Evolutionary conservation across 2,113 vertebrate species (phyloP), one percentile per base, ranked within the genome.

Genomic region (Candoia aspera): DNA sequence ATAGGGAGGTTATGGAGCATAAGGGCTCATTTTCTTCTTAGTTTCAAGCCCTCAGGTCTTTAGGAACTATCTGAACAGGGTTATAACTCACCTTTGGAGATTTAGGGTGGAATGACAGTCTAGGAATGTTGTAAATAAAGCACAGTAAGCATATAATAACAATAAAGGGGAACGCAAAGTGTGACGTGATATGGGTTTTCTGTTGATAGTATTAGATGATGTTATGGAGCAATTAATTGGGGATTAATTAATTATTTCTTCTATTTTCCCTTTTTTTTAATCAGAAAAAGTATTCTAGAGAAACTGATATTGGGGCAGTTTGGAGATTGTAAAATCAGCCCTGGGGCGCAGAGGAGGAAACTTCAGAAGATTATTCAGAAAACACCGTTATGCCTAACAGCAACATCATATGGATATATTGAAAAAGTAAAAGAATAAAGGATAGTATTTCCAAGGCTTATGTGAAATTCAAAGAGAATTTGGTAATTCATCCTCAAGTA

Each of bases 391-490:
- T 86, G 84, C 85, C 53, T 6, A n/a, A 8, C 3, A 55, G 19
- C 85, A 57, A 86, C 54, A 86, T 33, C 85, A 33, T 33, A 29
- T 86, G 29, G 15, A 57, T 57, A n/a, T 55, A 57, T 15, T 53
- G 17, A 86, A 58, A 37, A 87, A 58, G 57, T 55, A 59, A 42
- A 24, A 37, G 9, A 58, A 54, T 21, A 87, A 59, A 59, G 37
- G 21, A 24, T 1, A 23, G 33, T 6, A 86, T 29, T 86, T 17
- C 53, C 84, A 55, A 54, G 26, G 68, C 21, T 79, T 37, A 17
- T 79, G 33, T 59, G 73, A 90, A 46, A 90, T 46, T 59, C 54
- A 84, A 84, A 84, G 73, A 84, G 37, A 60, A 90, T 84, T 59
- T 84, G 55, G 24, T 46, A 29, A 19, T 58, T 11, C 37, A 37